Evolutionary conservation across 92 coral and sea anemone genomes (phyloP).

Genomic region (Palythoa caribaeorum): DNA sequence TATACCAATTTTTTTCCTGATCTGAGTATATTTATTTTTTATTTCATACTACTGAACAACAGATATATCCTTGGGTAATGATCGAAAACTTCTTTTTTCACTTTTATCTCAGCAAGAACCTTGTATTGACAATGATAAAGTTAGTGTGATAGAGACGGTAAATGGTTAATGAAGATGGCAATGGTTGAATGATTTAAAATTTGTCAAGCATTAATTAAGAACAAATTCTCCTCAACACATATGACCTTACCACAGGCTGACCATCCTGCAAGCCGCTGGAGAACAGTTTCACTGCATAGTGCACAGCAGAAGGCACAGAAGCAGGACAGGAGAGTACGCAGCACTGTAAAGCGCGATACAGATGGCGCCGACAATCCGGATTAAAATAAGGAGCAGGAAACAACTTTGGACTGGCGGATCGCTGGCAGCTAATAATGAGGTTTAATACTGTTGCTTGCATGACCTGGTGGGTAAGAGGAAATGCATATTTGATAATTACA

Average conservation of each 20-base stretch:
- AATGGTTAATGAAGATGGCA: too few relatives aligned
- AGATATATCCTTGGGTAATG: too few relatives aligned
- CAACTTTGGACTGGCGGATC: constrained; percentile 43
- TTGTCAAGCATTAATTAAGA: not conserved
- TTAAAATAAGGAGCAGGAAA: constrained; percentile 80
- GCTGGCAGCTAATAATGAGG: constrained; percentile 80
- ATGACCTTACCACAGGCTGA: constrained; percentile 65
- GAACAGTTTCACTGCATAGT: constrained; percentile 84
- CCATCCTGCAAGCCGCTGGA: constrained; percentile 82
- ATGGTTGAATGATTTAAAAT: too few relatives aligned
- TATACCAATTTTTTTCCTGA: too few relatives aligned
- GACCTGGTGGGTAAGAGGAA: constrained; percentile 56
- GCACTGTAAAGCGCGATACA: constrained; percentile 77
- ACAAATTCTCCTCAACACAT: not conserved
- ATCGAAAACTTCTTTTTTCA: too few relatives aligned
- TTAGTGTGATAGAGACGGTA: too few relatives aligned
- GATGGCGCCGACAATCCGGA: constrained; percentile 81
- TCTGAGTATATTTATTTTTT: too few relatives aligned
- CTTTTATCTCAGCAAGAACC: too few relatives aligned
- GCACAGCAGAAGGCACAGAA: constrained; percentile 71
- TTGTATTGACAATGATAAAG: too few relatives aligned
- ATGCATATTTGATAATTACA: too few relatives aligned
- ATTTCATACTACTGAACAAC: too few relatives aligned
- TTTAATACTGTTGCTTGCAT: constrained; percentile 68
- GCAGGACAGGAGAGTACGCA: constrained; percentile 75